These are phyloP conservation scores for Siphonodentalium dalli DNA, from an alignment of 2,888 invertebrate species.

Conservation along the genomic window DNA sequence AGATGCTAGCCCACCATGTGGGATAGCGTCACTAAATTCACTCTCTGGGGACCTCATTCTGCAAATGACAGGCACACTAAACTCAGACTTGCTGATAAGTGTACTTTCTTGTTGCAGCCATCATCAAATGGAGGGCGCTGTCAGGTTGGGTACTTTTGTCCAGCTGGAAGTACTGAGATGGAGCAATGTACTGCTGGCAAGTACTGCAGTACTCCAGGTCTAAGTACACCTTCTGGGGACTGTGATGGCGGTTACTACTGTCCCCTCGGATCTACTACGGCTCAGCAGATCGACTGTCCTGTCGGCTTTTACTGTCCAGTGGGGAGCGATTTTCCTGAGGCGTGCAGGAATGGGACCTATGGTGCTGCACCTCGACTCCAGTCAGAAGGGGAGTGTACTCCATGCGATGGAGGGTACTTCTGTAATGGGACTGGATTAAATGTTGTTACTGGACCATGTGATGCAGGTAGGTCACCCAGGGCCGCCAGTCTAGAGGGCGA, in stretches of 20 bases:
- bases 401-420: constrained; percentile 50
- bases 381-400: constrained; percentile 39
- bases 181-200: constrained; percentile 53
- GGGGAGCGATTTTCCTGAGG: constrained; percentile 45
- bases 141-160: constrained; percentile 55
- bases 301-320: constrained; percentile 49
- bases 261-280: constrained; percentile 40
- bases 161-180: constrained; percentile 46
- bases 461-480: constrained; percentile 37
- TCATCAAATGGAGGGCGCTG: constrained; percentile 54
- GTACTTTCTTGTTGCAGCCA: constrained; percentile 37
- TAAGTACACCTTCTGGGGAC: constrained; percentile 41
- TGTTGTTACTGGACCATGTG: constrained; percentile 43
- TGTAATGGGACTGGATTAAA: constrained; percentile 52
- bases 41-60: no score
- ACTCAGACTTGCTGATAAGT: no score
- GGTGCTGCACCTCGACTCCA: constrained; percentile 33
- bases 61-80: no score
- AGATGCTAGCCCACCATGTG: no score
- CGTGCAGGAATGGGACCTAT: constrained; percentile 60
- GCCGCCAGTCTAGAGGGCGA: no score
- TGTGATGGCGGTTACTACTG: constrained; percentile 57
- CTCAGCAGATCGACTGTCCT: constrained; percentile 40
- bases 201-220: constrained; percentile 52
- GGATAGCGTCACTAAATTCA: no score